Evolutionary conservation across 2,113 vertebrate species (phyloP).

Genomic region (Sceloporus undulatus): DNA sequence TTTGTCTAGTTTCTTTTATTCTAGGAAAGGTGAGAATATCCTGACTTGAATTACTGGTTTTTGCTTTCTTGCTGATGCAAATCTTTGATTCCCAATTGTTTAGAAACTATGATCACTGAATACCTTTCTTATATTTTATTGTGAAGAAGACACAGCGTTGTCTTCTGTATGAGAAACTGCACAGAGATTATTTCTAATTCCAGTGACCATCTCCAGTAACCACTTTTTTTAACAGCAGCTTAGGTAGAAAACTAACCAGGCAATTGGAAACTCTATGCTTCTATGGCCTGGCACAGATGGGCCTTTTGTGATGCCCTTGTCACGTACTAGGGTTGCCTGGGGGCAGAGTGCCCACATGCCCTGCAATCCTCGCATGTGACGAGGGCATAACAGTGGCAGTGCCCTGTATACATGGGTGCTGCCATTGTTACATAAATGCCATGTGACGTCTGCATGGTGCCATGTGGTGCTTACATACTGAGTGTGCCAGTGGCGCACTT

Average conservation of each 20-base stretch:
- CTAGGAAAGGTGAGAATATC: neutral
- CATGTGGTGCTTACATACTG: no score
- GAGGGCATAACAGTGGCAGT: no score
- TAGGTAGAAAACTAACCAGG: neutral
- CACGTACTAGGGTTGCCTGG: no score
- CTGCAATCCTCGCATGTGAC: no score
- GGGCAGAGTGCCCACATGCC: no score
- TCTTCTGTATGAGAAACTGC: neutral
- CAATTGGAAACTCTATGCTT: neutral
- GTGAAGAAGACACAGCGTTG: neutral
- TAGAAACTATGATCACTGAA: neutral
- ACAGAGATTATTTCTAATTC: neutral
- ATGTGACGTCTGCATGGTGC: no score
- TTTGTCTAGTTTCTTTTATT: neutral
- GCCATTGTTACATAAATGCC: no score
- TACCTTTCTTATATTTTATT: neutral
- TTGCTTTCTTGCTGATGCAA: neutral
- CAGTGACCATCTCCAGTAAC: neutral
- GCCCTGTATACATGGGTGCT: no score
- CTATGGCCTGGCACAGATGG: no score
- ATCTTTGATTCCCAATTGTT: neutral
- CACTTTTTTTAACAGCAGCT: neutral
- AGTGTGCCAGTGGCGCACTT: no score
- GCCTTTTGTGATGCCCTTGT: no score
- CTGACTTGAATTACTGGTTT: neutral